Conservation (phyloP, 2,888 invertebrate genomes). For the Tubiluchus corallicola region DNA sequence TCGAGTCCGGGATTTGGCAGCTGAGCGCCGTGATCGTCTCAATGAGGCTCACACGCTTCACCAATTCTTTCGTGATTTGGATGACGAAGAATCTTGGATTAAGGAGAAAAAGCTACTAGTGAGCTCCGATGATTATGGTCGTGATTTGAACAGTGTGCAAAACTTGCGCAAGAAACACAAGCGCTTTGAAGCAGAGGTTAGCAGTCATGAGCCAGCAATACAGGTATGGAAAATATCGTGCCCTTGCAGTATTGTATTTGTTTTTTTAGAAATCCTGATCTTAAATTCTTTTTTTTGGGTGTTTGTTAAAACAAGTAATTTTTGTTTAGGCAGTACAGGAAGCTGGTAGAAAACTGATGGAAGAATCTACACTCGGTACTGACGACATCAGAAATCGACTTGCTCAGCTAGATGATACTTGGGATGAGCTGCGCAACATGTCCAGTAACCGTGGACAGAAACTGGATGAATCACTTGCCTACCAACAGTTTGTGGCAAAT, state of each 20-base stretch:
- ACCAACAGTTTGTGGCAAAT: slow-evolving; percentile 92
- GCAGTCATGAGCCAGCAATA: slow-evolving; percentile 92
- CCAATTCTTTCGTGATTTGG: slow-evolving; percentile 97
- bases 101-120: slow-evolving; percentile 95
- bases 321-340: slow-evolving; percentile 39
- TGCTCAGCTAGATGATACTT: slow-evolving; percentile 52
- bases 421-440: slow-evolving; percentile 49
- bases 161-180: slow-evolving; percentile 98
- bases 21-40: slow-evolving; percentile 71
- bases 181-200: slow-evolving; percentile 89
- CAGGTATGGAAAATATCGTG: slow-evolving; percentile 45
- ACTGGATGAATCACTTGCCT: slow-evolving; percentile 84
- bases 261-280: too few species aligned
- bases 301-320: background rate
- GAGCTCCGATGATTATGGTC: slow-evolving; percentile 92
- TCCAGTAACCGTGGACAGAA: slow-evolving; percentile 61
- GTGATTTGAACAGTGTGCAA: slow-evolving; percentile 92
- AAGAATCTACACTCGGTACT: slow-evolving; percentile 38
- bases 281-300: background rate
- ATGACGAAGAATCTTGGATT: slow-evolving; percentile 99
- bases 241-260: too few species aligned
- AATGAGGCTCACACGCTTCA: slow-evolving; percentile 94
- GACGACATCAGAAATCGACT: slow-evolving; percentile 24
- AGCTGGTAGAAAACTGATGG: slow-evolving; percentile 63
- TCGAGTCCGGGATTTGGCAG: slow-evolving; percentile 72